Base-by-base conservation (phyloP, 2,888 invertebrate genomes). In the Cephus spinipes region DNA sequence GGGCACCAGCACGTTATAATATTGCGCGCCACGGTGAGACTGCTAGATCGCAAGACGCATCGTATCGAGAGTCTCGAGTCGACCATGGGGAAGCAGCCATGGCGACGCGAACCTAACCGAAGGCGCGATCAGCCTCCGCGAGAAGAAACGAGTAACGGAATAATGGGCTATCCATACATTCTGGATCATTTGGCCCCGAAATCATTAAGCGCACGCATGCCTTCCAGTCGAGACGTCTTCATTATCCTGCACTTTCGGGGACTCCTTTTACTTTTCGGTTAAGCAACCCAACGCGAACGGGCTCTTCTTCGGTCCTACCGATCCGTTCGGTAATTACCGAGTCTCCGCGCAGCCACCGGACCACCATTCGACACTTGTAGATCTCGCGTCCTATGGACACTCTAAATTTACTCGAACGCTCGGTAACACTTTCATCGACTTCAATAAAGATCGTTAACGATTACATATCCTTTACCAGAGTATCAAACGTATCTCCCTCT, bases 141-240 rank as follows among this genome's bases (percentile, higher is more conserved):
- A 31, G 71, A 23, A 31, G 15, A 71, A 71, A 30, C 12, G 71
- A 71, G 71, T 9, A 31, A 33, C 71, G 32, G 15, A 33, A 83
- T 83, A 83, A 83, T 83, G 81, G 83, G 79, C 79, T 79, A 79
- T 82, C 80, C 83, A 81, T 83, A 81, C 82, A 83, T 83, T 84
- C 82, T 83, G 80, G 83, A 81, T 81, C 80, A 83, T 82, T 81
- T 81, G 81, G 81, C 79, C 79, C 81, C 81, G 80, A 83, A 81
- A 83, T 83, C 82, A 83, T 83, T 83, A 81, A 81, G 78, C 73
- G 82, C 83, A 82, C 82, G 83, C 83, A 83, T 81, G 80, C 79
- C 80, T 74, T 76, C 55, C 55, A 32, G 33, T 68, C 55, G 40
- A 69, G 36, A 82, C 80, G 81, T 82, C 83, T 82, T 83, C 80